Conservation (phyloP, 2,888 invertebrate genomes). For the Phortica okadai region DNA sequence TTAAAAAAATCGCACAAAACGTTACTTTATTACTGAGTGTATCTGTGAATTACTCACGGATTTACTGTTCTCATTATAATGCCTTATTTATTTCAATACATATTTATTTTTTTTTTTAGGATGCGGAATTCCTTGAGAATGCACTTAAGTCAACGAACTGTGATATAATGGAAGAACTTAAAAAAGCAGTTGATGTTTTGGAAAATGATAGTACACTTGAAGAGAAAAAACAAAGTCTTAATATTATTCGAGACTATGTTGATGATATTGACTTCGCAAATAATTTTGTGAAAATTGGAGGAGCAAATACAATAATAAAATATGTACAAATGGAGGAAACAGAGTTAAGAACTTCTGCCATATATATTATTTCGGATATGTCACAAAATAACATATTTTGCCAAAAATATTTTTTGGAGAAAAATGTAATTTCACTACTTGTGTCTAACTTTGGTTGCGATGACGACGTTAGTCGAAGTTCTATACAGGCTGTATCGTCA, state of each 20-base stretch:
- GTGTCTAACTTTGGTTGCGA: slow-evolving; percentile 35
- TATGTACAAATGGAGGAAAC: slow-evolving; percentile 78
- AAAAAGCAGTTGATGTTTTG: not conserved
- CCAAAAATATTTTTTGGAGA: slow-evolving; percentile 83
- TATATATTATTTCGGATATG: slow-evolving; percentile 85
- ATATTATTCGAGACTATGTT: slow-evolving; percentile 54
- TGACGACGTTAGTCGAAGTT: slow-evolving; percentile 51
- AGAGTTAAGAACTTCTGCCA: slow-evolving; percentile 81
- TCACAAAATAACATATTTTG: slow-evolving; percentile 92
- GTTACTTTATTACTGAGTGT: too few species aligned
- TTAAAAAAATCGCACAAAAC: too few species aligned
- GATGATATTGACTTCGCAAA: slow-evolving; percentile 60
- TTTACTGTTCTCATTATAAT: too few species aligned
- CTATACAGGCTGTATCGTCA: slow-evolving; percentile 59
- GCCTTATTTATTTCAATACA: not conserved
- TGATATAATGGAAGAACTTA: slow-evolving; percentile 6
- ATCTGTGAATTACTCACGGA: too few species aligned
- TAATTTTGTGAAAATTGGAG: slow-evolving; percentile 57
- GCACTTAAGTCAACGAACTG: slow-evolving; percentile 1
- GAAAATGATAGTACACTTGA: slow-evolving; percentile 34
- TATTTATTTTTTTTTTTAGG: not conserved
- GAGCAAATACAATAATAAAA: slow-evolving; percentile 47
- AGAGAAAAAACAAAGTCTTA: slow-evolving; percentile 49
- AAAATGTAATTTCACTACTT: slow-evolving; percentile 81
- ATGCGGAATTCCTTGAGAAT: not conserved